A percentile compares a stretch with the other conserved stretches of the same genome.
Conservation (phyloP, 2,797 vertebrate species). For the Choloepus didactylus region DNA sequence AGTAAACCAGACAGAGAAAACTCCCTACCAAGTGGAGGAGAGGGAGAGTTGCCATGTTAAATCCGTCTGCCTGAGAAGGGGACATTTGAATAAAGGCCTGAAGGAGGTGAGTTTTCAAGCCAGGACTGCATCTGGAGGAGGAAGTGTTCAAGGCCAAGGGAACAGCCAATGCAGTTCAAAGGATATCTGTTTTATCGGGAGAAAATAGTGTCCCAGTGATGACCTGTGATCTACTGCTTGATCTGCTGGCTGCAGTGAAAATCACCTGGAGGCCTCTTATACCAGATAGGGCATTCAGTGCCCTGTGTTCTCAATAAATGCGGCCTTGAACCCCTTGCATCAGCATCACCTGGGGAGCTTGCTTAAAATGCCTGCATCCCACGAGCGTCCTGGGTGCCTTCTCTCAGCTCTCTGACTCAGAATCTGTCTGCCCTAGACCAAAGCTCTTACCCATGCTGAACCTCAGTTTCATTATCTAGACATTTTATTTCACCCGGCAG, state of each 20-base stretch:
- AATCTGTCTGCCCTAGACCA: neutral
- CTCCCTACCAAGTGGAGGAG: too few relatives aligned
- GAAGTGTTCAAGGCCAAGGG: neutral
- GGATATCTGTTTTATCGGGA: neutral
- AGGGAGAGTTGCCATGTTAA: neutral
- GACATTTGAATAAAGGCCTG: neutral
- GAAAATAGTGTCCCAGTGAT: too few relatives aligned
- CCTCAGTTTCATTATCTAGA: accelerated
- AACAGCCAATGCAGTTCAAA: neutral
- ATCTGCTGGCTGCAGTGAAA: neutral
- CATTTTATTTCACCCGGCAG: neutral
- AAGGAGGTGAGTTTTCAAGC: neutral
- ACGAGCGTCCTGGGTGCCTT: neutral
- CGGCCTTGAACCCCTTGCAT: neutral
- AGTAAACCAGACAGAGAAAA: neutral
- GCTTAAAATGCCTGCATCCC: neutral
- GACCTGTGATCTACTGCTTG: neutral
- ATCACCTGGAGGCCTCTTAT: neutral
- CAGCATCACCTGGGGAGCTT: neutral
- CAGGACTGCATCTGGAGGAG: neutral
- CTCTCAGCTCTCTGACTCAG: neutral
- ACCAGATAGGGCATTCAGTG: neutral
- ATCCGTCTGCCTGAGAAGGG: neutral
- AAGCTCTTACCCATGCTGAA: neutral
- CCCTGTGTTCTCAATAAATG: neutral